Evolutionary conservation across 2,113 vertebrate genomes (phyloP), one percentile per base, ranked within the genome.

Genomic region (Ptilorrhoa leucosticta): DNA sequence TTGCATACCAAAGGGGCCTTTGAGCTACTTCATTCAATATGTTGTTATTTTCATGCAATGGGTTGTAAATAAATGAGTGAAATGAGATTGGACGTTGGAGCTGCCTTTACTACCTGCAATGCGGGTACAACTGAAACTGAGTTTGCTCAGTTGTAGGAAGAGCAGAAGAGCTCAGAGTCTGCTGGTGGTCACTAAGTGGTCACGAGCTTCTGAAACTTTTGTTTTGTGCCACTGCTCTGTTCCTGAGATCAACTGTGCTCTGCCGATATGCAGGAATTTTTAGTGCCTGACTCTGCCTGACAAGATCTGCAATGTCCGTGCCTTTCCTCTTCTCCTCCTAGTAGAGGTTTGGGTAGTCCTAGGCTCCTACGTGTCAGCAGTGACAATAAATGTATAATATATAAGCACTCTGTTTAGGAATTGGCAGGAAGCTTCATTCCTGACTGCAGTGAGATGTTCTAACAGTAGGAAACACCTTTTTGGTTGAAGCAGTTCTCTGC

Each of bases 261-360:
- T 91, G 82, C 68, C 90, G 90, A 87, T 89, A 86, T 21, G 64
- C 88, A 93, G 93, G 94, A 94, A 89, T 86, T 92, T 95, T 86
- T 95, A 95, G 47, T 77, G 75, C 72, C 15, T 31, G 71, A 31
- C 60, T 87, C 35, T 89, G 66, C 51, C 57, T 88, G 63, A 90
- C 75, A 82, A 87, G 79, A 79, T 68, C 83, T 93, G 39, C 19
- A 30, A 68, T 13, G 42, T 51, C 80, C 28, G 4, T 70, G 42
- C 44, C 44, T 75, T 64, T 95, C 21, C 31, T 68, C n/a, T 58
- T 78, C 61, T 83, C 33, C 57, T 86, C 58, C 40, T 33, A 35
- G 51, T 16, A 58, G 63, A 53, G 31, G 30, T 84, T 92, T 95
- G 17, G 27, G 37, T 71, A 69, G 57, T 81, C 56, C 37, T 45